Evolutionary conservation across 1,140 invertebrate species (phyloP).

Genomic region (Lutraria rhynchaena): DNA sequence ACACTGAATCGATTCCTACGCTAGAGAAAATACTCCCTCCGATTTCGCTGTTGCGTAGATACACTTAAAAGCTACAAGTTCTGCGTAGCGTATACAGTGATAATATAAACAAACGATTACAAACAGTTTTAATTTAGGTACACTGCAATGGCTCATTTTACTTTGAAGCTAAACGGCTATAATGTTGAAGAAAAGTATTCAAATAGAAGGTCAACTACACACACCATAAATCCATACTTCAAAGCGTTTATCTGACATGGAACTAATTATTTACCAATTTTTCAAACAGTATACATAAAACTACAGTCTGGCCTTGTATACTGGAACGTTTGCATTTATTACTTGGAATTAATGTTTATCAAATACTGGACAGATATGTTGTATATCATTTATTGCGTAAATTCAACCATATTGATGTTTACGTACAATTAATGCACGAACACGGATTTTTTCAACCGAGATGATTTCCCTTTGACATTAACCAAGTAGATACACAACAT

Average conservation of each 20-base stretch:
- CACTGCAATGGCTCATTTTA: conserved; percentile 48
- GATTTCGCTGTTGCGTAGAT: conserved; percentile 62
- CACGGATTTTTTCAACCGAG: background rate
- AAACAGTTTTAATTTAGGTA: conserved; percentile 60
- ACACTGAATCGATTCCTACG: conserved; percentile 69
- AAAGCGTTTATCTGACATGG: conserved; percentile 63
- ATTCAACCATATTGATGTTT: background rate
- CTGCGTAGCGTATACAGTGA: conserved; percentile 62
- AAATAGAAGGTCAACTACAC: conserved; percentile 35
- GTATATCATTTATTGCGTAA: background rate
- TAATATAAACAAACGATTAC: conserved; percentile 71
- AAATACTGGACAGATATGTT: background rate
- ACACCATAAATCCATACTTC: conserved; percentile 65
- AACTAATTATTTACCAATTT: conserved; percentile 71
- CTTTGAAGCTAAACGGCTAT: conserved; percentile 52
- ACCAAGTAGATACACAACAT: conserved; percentile 2
- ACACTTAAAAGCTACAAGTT: conserved; percentile 57
- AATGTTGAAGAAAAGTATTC: conserved; percentile 43
- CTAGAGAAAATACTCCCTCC: conserved; percentile 71
- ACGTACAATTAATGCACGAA: too few species aligned
- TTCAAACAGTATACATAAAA: conserved; percentile 66
- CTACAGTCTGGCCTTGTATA: conserved; percentile 37
- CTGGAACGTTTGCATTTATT: conserved; percentile 32
- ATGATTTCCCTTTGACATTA: conserved; percentile 29
- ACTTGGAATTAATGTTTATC: conserved; percentile 56